Percentiles rank a stretch among this genome's conserved stretches.
These are phyloP conservation scores for Lutjanus campechanus DNA, from an alignment of 2,797 vertebrate species.

Conservation along the genomic window DNA sequence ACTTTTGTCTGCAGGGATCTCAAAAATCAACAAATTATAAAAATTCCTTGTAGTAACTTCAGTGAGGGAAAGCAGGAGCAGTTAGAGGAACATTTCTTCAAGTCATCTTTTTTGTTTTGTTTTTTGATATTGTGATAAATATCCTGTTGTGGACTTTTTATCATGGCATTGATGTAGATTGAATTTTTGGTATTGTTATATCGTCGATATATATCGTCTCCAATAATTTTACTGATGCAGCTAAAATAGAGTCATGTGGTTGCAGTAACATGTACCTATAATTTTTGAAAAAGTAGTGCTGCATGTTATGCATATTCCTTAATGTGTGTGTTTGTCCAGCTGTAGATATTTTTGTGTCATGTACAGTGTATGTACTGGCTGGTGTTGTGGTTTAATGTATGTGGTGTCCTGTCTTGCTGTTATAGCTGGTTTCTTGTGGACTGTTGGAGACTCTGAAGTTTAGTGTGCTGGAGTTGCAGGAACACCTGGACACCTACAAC, in stretches of 20 bases:
- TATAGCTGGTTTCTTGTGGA: conserved; percentile 94
- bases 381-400: conserved; percentile 58
- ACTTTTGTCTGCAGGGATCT: too few species aligned
- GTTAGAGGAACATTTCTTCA: too few species aligned
- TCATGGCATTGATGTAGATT: too few species aligned
- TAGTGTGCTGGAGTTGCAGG: conserved; percentile 97
- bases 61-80: too few species aligned
- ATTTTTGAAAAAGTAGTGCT: neutral
- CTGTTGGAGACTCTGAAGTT: conserved; percentile 98
- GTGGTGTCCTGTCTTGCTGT: conserved; percentile 61
- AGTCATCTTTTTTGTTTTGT: too few species aligned
- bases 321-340: conserved; percentile 21
- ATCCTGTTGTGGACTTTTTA: too few species aligned
- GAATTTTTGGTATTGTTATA: too few species aligned
- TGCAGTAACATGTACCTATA: neutral
- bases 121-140: too few species aligned
- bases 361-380: conserved; percentile 7
- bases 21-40: too few species aligned
- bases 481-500: conserved; percentile 98
- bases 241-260: neutral
- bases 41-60: too few species aligned
- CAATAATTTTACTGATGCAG: neutral
- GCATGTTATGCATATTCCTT: conserved; percentile 19
- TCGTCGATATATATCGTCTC: too few species aligned
- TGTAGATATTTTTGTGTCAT: conserved; percentile 46